A percentile compares a stretch with the other conserved stretches of the same genome.
These are phyloP conservation scores for Caprella mutica DNA, from an alignment of 2,888 invertebrate species.

Conservation along the genomic window DNA sequence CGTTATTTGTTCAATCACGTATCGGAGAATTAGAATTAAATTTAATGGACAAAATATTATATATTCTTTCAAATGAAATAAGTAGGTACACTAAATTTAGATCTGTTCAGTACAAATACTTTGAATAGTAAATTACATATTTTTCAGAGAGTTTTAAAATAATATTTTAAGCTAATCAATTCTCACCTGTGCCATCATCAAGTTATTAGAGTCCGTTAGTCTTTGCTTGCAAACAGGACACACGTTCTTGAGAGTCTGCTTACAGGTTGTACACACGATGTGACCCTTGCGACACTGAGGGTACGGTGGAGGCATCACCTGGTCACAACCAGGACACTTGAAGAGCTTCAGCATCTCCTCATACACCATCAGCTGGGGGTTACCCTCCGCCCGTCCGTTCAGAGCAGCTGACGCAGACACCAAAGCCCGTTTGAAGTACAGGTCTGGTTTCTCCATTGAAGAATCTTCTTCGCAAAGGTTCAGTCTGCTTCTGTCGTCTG, in stretches of 20 bases:
- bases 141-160: no score
- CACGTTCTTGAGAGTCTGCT: constrained; percentile 23
- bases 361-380: constrained; percentile 27
- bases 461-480: no score
- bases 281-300: constrained; percentile 35
- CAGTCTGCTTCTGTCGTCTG: no score
- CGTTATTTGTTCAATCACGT: no score
- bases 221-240: constrained; percentile 35
- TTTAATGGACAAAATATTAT: no score
- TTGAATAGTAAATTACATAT: no score
- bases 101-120: no score
- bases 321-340: constrained; percentile 32
- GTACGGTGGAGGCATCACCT: constrained; percentile 33
- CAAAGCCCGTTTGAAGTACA: neutral
- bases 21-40: no score
- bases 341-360: constrained; percentile 34
- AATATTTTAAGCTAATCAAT: neutral
- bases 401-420: neutral
- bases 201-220: constrained; percentile 32
- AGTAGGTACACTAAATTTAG: no score
- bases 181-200: constrained; percentile 35
- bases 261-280: constrained; percentile 32
- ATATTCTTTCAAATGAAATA: no score
- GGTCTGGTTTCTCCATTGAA: no score
- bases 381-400: neutral